Conservation (phyloP, 37 sponge, comb jelly and placozoan genomes). For the Diacarnus erythraeanus region DNA sequence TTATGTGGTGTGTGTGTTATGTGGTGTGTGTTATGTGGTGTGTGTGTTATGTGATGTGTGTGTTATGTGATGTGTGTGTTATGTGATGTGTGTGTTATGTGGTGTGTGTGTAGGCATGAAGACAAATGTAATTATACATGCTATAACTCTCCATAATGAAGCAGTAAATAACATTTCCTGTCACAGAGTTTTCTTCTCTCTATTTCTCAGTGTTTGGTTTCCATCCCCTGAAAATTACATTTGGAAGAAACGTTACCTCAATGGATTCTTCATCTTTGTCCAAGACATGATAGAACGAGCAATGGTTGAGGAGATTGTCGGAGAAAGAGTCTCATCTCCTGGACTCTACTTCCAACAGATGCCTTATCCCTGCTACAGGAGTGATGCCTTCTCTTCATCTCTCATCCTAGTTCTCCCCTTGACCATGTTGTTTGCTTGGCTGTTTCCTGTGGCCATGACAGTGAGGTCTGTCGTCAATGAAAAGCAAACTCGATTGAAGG, state of each 20-base stretch:
- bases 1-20: too few species aligned
- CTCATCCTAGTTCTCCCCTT: constrained; percentile 57
- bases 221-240: constrained; percentile 41
- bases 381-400: constrained; percentile 23
- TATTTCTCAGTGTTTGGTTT: constrained; percentile 35
- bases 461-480: constrained; percentile 73
- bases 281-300: constrained; percentile 94
- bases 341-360: constrained; percentile 92
- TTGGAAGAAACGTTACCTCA: constrained; percentile 58
- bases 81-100: too few species aligned
- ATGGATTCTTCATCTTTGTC: constrained; percentile 25
- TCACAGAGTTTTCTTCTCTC: background rate
- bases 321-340: constrained; percentile 47
- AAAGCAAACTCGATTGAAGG: constrained; percentile 72
- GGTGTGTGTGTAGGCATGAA: background rate
- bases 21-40: too few species aligned
- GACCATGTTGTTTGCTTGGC: constrained; percentile 83
- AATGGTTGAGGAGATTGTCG: constrained; percentile 47
- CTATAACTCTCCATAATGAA: background rate
- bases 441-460: constrained; percentile 86
- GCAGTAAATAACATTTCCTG: background rate
- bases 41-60: too few species aligned
- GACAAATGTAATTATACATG: background rate
- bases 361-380: constrained; percentile 92
- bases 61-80: too few species aligned